Conservation (phyloP, 1,140 invertebrate species). For the Vollenhovia emeryi region DNA sequence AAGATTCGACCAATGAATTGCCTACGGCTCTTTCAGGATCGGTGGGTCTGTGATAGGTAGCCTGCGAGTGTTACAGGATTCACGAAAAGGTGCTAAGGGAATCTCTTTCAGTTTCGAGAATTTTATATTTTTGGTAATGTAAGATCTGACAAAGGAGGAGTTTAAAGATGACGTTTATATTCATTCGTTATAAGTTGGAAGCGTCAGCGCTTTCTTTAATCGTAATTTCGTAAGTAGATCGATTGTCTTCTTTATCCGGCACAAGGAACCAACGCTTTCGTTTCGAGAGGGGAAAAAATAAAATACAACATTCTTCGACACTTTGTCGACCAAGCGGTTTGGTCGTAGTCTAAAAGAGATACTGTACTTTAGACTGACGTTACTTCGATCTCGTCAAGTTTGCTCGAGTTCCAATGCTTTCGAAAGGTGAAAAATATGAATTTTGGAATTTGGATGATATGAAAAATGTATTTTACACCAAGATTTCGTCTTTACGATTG, state of each 20-base stretch:
- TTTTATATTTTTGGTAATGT: constrained; percentile 71
- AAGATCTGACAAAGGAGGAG: constrained; percentile 40
- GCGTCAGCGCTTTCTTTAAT: constrained; percentile 14
- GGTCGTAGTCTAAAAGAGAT: constrained; percentile 65
- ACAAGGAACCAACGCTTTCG: not conserved
- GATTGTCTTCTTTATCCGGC: constrained; percentile 9
- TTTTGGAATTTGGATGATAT: not conserved
- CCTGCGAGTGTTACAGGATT: constrained; percentile 72
- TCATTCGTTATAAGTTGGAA: constrained; percentile 39
- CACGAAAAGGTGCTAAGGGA: constrained; percentile 73
- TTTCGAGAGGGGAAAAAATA: constrained; percentile 15
- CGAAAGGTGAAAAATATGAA: not conserved
- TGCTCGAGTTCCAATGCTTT: not conserved
- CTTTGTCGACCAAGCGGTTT: constrained; percentile 64
- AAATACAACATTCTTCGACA: constrained; percentile 36
- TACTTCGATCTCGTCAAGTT: constrained; percentile 32
- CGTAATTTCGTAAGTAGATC: constrained; percentile 32
- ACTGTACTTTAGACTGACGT: constrained; percentile 27
- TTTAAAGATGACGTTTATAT: constrained; percentile 32
- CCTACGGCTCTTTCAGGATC: constrained; percentile 70
- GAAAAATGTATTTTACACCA: not conserved
- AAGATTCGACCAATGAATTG: constrained; percentile 73
- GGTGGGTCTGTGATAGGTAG: constrained; percentile 77
- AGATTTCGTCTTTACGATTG: not conserved
- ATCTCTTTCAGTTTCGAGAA: constrained; percentile 65